Base-by-base conservation (phyloP, 2,797 vertebrate species). In the Fistularia tabacaria region DNA sequence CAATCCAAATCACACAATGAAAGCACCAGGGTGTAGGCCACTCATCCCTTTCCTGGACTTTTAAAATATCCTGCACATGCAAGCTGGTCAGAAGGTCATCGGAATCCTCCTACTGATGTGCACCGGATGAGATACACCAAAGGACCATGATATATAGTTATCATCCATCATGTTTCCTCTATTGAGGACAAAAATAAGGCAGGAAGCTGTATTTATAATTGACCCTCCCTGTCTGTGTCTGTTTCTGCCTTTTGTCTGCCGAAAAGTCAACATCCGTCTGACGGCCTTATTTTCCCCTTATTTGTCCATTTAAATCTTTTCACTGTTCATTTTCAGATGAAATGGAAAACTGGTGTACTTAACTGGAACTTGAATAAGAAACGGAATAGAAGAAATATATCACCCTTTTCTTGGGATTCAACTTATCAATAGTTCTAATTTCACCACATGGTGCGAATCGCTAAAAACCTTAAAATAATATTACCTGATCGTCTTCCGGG, bases 41-140 rank as follows among this genome's bases (percentile, higher is more conserved):
- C 51, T 69, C 79, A 83, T 81, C 85, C 75, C 67, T 73, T 87
- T 89, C 82, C 85, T 86, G 81, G 36, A 75, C 63, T 56, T 70
- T 69, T 40, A 77, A 86, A 84, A 83, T 83, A 79, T 80, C 54
- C 59, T 58, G 36, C 41, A 54, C 40, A 52, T 53, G 47, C 47
- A 55, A 15, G 52, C 41, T 59, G 64, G 57, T 71, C 64, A 55
- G 54, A 54, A 14, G 67, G 72, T 77, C 73, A 79, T 74, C 47
- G 9, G 14, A 53, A 13, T 13, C 60, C 53, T 65, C 54, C 55
- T 57, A 64, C 68, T 67, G 56, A 59, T 61, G 57, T 83, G 59
- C 52, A 68, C 75, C 69, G 80, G 82, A 85, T 77, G 60, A 76
- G 12, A 54, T 14, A 45, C 49, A 54, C 61, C 43, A 55, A 51